Conservation (phyloP, 2,113 vertebrate species). For the Nesospiza acunhae region DNA sequence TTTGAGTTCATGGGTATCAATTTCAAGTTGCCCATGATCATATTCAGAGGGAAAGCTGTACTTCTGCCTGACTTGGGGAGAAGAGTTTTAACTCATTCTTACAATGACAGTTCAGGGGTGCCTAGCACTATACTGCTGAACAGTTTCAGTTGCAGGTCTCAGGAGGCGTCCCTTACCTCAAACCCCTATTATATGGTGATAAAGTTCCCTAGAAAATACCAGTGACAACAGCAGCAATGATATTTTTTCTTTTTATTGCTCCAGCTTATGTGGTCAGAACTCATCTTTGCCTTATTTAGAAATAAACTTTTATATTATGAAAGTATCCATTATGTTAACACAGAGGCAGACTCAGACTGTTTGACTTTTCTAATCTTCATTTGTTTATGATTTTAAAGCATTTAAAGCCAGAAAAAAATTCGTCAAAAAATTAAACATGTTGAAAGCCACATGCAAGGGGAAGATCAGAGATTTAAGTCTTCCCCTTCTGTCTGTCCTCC, state of each 20-base stretch:
- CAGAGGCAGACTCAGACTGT: conserved; percentile 47
- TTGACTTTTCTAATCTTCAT: conserved; percentile 69
- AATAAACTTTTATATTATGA: conserved; percentile 62
- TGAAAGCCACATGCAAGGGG: conserved; percentile 29
- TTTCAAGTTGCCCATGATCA: not conserved
- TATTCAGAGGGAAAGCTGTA: not conserved
- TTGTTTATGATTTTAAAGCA: conserved; percentile 74
- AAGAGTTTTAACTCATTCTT: not conserved
- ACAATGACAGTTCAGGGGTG: not conserved
- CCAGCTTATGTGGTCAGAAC: not conserved
- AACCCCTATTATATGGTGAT: not conserved
- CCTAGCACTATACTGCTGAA: not conserved
- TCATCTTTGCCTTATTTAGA: conserved; percentile 76
- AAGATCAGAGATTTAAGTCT: conserved; percentile 33
- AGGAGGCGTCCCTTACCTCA: conserved; percentile 1
- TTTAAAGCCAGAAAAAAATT: conserved; percentile 53
- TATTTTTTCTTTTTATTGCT: not conserved
- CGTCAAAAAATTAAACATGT: conserved; percentile 65
- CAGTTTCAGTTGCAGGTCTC: not conserved
- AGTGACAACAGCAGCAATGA: not conserved
- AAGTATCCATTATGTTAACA: conserved; percentile 57
- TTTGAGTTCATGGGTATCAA: not conserved
- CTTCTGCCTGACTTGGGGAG: not conserved
- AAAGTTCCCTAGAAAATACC: not conserved
- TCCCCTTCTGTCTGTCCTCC: not conserved